Evolutionary conservation across 2,797 vertebrate species (phyloP).

Genomic region (Catharus ustulatus): DNA sequence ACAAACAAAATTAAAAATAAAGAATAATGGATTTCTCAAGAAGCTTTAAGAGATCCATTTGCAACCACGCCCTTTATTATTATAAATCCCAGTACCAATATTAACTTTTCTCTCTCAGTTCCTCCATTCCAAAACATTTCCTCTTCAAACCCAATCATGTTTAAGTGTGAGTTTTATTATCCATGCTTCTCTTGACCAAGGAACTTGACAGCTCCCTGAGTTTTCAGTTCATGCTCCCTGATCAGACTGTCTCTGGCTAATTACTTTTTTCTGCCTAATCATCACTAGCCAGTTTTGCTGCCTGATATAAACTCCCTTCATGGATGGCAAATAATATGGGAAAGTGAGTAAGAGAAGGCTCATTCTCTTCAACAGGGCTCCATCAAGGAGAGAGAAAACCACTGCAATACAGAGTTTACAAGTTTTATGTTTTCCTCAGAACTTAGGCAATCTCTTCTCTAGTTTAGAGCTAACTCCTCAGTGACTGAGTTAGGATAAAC

Average conservation of each 20-base stretch:
- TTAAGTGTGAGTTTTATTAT: background rate
- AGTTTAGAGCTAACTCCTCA: background rate
- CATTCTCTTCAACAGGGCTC: background rate
- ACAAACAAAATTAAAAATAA: constrained; percentile 4
- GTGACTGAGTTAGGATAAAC: background rate
- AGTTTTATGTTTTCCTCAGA: background rate
- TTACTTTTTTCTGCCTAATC: background rate
- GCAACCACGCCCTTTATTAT: background rate
- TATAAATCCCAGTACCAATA: background rate
- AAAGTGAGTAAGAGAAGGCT: background rate
- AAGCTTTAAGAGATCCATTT: background rate
- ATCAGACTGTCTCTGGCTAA: background rate
- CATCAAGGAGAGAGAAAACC: background rate
- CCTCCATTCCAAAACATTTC: background rate
- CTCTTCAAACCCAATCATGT: background rate
- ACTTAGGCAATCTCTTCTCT: background rate
- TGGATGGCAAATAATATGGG: background rate
- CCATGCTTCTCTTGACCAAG: background rate
- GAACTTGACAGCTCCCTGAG: background rate
- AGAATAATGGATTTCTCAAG: background rate
- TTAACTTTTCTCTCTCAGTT: background rate
- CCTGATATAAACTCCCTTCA: background rate
- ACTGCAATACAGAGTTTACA: background rate
- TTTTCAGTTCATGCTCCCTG: background rate
- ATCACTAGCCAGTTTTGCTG: background rate